Evolutionary conservation across 2,797 vertebrate species (phyloP).

Genomic region (Rhodeus uyekii): DNA sequence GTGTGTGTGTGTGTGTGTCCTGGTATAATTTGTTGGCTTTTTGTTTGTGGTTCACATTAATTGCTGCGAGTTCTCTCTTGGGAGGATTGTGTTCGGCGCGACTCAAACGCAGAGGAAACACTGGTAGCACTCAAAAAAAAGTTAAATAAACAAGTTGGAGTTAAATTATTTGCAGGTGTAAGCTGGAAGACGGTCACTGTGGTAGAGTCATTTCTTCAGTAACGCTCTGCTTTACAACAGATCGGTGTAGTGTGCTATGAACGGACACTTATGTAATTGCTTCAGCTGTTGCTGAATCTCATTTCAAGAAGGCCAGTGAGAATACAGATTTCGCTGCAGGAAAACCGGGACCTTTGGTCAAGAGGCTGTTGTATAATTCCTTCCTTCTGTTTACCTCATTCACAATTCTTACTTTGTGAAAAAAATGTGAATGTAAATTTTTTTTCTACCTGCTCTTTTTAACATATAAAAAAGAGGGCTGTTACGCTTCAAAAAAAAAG

Average conservation of each 20-base stretch:
- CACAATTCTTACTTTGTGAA: no score
- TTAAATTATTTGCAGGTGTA: slow-evolving; percentile 60
- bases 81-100: slow-evolving; percentile 49
- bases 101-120: slow-evolving; percentile 52
- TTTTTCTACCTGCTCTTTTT: background rate
- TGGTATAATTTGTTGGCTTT: slow-evolving; percentile 51
- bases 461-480: background rate
- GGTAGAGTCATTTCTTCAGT: slow-evolving; percentile 40
- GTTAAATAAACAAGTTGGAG: slow-evolving; percentile 58
- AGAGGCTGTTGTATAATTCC: background rate
- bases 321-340: background rate
- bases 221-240: slow-evolving; percentile 26
- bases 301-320: background rate
- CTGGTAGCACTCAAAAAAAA: slow-evolving; percentile 53
- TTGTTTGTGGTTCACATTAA: slow-evolving; percentile 52
- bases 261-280: slow-evolving; percentile 47
- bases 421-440: background rate
- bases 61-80: slow-evolving; percentile 47
- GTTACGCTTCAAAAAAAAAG: background rate
- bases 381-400: background rate
- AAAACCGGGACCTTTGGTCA: background rate
- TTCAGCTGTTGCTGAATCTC: slow-evolving; percentile 44
- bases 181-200: slow-evolving; percentile 34
- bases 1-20: slow-evolving; percentile 28
- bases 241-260: slow-evolving; percentile 24